These are phyloP conservation scores for Drosophila kikkawai DNA, from an alignment of 1,140 invertebrate genomes.

Conservation along the genomic window DNA sequence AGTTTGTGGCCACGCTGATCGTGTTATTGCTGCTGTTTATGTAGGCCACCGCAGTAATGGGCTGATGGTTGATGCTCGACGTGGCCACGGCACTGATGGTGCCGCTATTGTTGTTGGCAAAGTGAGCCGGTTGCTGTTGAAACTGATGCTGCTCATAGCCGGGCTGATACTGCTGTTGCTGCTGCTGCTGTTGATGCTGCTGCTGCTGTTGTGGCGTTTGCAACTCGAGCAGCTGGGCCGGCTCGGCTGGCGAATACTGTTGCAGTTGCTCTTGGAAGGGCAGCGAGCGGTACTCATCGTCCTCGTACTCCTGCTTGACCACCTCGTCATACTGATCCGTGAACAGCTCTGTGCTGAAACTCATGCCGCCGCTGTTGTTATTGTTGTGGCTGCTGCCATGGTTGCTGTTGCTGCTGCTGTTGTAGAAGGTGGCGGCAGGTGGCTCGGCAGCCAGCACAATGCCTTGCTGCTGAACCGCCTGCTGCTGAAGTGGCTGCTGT, in stretches of 20 bases:
- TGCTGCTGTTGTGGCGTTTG: conserved; percentile 72
- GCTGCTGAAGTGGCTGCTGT: conserved; percentile 25
- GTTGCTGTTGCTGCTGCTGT: conserved; percentile 50
- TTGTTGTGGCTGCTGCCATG: conserved; percentile 47
- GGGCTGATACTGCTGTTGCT: conserved; percentile 51
- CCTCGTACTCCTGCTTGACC: conserved; percentile 72
- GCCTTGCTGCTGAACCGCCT: conserved; percentile 27
- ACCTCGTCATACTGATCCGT: conserved; percentile 75
- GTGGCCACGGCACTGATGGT: conserved; percentile 24
- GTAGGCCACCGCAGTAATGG: conserved; percentile 69
- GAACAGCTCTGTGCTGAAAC: conserved; percentile 75
- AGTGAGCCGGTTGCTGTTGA: conserved; percentile 25
- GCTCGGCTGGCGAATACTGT: conserved; percentile 72
- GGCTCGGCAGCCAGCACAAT: conserved; percentile 20
- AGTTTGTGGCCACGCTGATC: conserved; percentile 69
- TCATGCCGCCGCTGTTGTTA: conserved; percentile 50
- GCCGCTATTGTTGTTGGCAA: conserved; percentile 29
- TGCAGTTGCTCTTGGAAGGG: conserved; percentile 71
- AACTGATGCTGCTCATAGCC: conserved; percentile 24
- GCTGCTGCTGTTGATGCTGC: conserved; percentile 59
- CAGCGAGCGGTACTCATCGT: conserved; percentile 68
- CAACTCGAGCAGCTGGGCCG: conserved; percentile 59
- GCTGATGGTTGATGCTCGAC: conserved; percentile 55
- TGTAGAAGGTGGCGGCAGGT: conserved; percentile 27
- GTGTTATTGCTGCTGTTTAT: conserved; percentile 73